phyloP scores from a whole-genome alignment of 2,888 invertebrate genomes.

The Andrena flavipes region DNA sequence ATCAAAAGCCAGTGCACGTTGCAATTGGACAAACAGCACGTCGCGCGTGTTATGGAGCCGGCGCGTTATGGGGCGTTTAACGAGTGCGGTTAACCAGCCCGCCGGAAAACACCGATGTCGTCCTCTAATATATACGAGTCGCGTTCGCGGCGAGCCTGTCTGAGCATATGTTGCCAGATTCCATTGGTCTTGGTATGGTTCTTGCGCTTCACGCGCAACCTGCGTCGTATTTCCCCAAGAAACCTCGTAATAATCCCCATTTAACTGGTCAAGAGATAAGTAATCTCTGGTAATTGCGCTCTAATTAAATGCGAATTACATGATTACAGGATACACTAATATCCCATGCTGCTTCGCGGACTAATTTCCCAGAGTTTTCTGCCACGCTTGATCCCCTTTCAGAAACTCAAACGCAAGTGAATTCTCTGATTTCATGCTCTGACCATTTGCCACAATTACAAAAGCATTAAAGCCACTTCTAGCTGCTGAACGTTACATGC shows the following conservation, averaged over 20 bases:
- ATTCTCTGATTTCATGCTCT: too few relatives aligned
- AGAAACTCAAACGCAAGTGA: background rate
- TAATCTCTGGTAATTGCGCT: slow-evolving; percentile 23
- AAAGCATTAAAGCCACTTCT: too few relatives aligned
- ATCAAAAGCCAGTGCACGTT: slow-evolving; percentile 62
- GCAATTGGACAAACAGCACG: slow-evolving; percentile 65
- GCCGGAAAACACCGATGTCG: slow-evolving; percentile 83
- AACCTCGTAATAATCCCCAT: slow-evolving; percentile 47
- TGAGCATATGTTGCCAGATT: slow-evolving; percentile 84
- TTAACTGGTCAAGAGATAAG: slow-evolving; percentile 32
- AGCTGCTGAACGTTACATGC: too few relatives aligned
- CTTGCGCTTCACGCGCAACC: slow-evolving; percentile 45
- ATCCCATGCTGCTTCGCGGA: background rate
- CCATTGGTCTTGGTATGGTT: slow-evolving; percentile 71
- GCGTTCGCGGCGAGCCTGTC: slow-evolving; percentile 78
- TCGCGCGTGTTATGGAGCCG: slow-evolving; percentile 70
- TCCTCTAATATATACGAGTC: slow-evolving; percentile 80
- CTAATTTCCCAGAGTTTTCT: background rate
- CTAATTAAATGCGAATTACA: slow-evolving; percentile 40
- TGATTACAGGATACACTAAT: too few relatives aligned
- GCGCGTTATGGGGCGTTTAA: slow-evolving; percentile 84
- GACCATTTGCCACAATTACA: too few relatives aligned
- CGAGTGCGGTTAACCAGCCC: slow-evolving; percentile 84
- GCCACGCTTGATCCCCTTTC: background rate
- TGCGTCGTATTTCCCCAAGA: slow-evolving; percentile 36